Evolutionary conservation across 1,140 invertebrate species (phyloP).

Genomic region (Drosophila micromelanica): DNA sequence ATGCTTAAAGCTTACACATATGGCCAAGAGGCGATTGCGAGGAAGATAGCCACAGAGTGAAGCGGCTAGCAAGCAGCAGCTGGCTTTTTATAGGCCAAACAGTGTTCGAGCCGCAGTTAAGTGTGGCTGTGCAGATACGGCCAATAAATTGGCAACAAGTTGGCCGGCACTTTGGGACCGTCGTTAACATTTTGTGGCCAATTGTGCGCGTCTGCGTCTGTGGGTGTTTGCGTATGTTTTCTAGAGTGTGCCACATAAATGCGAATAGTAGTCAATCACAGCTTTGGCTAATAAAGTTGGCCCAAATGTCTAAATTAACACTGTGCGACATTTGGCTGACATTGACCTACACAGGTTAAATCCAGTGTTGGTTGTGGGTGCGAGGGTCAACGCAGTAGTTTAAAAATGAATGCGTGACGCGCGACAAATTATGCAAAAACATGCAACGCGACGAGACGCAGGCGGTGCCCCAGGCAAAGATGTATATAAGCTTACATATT

Average conservation of each 20-base stretch:
- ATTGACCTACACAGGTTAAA: conserved; percentile 38
- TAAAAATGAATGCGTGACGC: conserved; percentile 27
- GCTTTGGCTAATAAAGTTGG: conserved; percentile 13
- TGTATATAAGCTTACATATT: conserved; percentile 5
- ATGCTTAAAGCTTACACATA: conserved; percentile 59
- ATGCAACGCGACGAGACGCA: conserved; percentile 14
- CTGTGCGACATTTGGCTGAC: conserved; percentile 42
- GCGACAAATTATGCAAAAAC: conserved; percentile 43
- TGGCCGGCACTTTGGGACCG: conserved; percentile 8
- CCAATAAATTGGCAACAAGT: conserved; percentile 40
- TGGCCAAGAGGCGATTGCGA: conserved; percentile 34
- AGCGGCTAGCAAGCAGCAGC: conserved; percentile 4
- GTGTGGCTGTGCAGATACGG: conserved; percentile 8
- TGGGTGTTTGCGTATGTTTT: conserved; percentile 25
- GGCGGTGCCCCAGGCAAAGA: conserved; percentile 8
- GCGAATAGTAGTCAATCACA: neutral
- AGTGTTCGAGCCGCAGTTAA: neutral
- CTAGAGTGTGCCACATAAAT: conserved; percentile 34
- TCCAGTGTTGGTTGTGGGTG: conserved; percentile 9
- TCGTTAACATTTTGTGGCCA: conserved; percentile 64
- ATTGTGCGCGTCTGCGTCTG: conserved; percentile 29
- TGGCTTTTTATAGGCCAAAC: conserved; percentile 23
- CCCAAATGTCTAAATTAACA: conserved; percentile 49
- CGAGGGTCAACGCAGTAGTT: conserved; percentile 34
- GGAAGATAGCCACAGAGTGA: conserved; percentile 26